phyloP scores from a whole-genome alignment of 53 echinoderm and acorn worm species.

The Patiria pectinifera region DNA sequence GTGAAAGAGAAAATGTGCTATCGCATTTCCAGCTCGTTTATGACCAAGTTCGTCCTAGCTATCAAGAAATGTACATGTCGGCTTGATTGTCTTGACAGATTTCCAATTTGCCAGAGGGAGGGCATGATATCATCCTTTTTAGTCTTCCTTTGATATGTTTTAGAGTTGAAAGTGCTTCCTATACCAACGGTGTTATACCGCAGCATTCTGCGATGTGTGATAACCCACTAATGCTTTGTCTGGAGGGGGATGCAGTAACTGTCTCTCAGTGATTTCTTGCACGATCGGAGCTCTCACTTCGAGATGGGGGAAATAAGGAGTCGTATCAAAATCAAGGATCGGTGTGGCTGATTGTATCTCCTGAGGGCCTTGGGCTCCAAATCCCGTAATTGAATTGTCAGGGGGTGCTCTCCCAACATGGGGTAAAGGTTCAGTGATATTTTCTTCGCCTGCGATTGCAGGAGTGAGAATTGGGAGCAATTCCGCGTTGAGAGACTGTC shows the following conservation, averaged over 20 bases:
- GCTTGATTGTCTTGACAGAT: slow-evolving; percentile 1
- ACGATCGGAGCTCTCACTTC: background rate
- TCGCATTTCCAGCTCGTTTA: background rate
- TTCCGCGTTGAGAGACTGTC: background rate
- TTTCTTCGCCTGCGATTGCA: background rate
- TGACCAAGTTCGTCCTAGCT: background rate
- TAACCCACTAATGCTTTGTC: background rate
- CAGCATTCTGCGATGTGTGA: background rate
- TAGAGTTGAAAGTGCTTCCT: background rate
- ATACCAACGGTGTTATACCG: background rate
- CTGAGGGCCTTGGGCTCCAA: background rate
- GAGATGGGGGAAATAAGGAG: background rate
- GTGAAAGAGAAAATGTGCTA: background rate
- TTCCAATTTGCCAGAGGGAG: background rate
- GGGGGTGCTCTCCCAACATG: background rate
- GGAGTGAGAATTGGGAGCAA: background rate
- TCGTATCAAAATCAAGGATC: background rate
- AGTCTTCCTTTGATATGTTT: background rate
- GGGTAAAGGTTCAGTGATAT: background rate
- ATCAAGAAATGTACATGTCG: background rate
- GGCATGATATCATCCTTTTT: background rate
- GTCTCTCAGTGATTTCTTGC: background rate
- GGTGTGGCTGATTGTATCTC: background rate
- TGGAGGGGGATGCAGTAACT: background rate
- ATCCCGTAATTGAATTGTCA: slow-evolving; percentile 1